These are phyloP conservation scores for Pipistrellus pygmaeus DNA, from an alignment of 2,797 vertebrate genomes.

Conservation along the genomic window DNA sequence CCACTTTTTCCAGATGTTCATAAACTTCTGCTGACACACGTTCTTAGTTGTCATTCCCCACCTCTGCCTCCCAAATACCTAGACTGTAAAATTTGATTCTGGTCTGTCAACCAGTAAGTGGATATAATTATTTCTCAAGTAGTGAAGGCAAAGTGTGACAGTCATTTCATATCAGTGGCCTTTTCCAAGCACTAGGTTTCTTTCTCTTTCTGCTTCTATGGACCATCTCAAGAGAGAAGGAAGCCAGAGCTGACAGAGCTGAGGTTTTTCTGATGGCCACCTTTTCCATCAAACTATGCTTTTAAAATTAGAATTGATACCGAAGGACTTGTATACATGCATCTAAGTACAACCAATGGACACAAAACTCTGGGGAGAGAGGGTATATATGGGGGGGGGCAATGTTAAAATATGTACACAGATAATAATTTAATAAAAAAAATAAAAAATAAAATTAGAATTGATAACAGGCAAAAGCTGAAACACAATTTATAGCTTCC, in stretches of 20 bases:
- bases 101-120: conserved; percentile 25
- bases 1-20: not conserved
- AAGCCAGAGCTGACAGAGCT: not conserved
- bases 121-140: conserved; percentile 69
- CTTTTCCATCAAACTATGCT: not conserved
- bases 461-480: not conserved
- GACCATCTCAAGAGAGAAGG: not conserved
- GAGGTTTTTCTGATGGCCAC: not conserved
- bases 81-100: conserved; percentile 69
- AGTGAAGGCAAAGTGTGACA: conserved; percentile 38
- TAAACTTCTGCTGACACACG: not conserved
- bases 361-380: too few relatives aligned
- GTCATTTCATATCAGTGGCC: conserved; percentile 34
- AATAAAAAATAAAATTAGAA: not conserved
- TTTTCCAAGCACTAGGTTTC: conserved; percentile 41
- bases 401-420: too few relatives aligned
- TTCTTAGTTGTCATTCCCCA: not conserved
- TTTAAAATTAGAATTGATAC: conserved; percentile 3
- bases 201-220: not conserved
- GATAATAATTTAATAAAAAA: too few relatives aligned
- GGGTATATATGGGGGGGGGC: too few relatives aligned
- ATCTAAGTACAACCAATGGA: too few relatives aligned
- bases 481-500: not conserved
- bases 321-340: too few relatives aligned
- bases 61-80: not conserved